Conservation (phyloP, 2,888 invertebrate species). For the Eumacrocentrus americanus region DNA sequence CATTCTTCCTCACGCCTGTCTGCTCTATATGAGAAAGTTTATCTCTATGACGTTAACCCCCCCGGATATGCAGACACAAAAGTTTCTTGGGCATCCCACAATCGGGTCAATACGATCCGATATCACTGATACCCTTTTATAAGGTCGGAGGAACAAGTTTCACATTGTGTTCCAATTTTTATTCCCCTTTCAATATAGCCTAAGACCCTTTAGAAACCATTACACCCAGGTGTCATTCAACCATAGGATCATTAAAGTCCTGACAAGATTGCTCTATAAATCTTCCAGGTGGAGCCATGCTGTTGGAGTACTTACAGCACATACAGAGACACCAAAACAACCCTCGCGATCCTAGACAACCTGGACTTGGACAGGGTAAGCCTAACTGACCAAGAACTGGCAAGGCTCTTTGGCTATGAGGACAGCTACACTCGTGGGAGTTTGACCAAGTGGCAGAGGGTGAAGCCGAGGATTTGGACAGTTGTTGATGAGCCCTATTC, state of each 20-base stretch:
- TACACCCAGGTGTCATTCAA: not conserved
- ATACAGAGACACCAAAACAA: slow-evolving; percentile 89
- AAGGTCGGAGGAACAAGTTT: no score
- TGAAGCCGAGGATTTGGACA: slow-evolving; percentile 93
- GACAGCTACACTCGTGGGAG: slow-evolving; percentile 82
- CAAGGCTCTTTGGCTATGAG: slow-evolving; percentile 89
- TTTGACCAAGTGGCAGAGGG: slow-evolving; percentile 84
- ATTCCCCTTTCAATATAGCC: no score
- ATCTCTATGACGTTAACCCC: slow-evolving; percentile 9
- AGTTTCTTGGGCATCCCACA: not conserved
- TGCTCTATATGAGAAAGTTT: slow-evolving; percentile 9
- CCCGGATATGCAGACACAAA: slow-evolving; percentile 14
- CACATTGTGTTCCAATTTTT: no score
- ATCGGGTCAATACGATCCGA: slow-evolving; percentile 3
- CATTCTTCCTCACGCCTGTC: not conserved
- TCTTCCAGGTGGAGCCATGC: slow-evolving; percentile 82
- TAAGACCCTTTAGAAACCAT: no score
- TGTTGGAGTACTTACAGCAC: slow-evolving; percentile 98
- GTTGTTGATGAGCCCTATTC: slow-evolving; percentile 97
- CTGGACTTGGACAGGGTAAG: slow-evolving; percentile 93
- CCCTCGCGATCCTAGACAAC: slow-evolving; percentile 92
- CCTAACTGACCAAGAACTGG: slow-evolving; percentile 91
- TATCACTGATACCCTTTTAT: not conserved
- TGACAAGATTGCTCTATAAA: not conserved
- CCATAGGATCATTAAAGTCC: not conserved